A percentile compares a stretch with the other conserved stretches of the same genome.
Conservation (phyloP, 2,113 vertebrate genomes). For the Eudyptes chrysolophus region DNA sequence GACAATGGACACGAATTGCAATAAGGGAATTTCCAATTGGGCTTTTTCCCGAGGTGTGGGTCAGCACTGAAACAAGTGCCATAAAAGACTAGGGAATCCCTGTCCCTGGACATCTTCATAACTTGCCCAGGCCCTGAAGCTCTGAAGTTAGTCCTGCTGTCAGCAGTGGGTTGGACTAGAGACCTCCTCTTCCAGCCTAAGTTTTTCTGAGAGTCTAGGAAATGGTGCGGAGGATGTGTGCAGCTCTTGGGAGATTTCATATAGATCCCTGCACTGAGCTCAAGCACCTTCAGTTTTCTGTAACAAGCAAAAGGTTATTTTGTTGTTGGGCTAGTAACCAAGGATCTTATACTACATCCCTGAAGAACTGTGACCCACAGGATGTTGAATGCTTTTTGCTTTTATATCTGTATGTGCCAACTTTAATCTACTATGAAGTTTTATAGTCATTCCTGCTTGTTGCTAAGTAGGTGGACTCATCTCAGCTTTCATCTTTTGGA, state of each 20-base stretch:
- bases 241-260: not conserved
- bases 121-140: not conserved
- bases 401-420: not conserved
- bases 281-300: not conserved
- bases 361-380: not conserved
- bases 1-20: not conserved
- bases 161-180: not conserved
- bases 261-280: not conserved
- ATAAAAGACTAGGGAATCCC: not conserved
- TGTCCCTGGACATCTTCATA: not conserved
- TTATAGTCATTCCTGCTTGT: not conserved
- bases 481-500: not conserved
- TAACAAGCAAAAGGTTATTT: not conserved
- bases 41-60: not conserved
- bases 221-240: not conserved
- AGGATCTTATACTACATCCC: not conserved
- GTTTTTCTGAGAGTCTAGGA: not conserved
- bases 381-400: not conserved
- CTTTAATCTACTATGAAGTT: not conserved
- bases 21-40: not conserved
- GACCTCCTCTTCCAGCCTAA: not conserved
- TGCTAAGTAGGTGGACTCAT: not conserved
- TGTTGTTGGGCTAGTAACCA: not conserved
- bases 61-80: not conserved
- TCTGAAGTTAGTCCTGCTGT: not conserved